Evolutionary conservation across 2,113 vertebrate genomes (phyloP).

Genomic region (Eulacestoma nigropectus): DNA sequence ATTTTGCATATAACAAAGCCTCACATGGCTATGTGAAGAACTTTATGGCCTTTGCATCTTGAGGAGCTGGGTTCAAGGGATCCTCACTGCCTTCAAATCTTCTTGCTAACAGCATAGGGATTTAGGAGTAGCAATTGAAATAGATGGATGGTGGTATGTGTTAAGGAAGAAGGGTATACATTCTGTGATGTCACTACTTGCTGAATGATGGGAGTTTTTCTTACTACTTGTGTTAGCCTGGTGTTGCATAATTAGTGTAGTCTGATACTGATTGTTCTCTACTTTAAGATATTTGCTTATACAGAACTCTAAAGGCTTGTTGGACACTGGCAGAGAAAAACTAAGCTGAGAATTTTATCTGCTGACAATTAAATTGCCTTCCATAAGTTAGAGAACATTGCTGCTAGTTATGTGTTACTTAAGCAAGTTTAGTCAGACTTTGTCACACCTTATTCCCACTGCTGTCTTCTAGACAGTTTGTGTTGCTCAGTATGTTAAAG

Average conservation of each 20-base stretch:
- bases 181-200: not conserved
- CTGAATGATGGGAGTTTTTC: not conserved
- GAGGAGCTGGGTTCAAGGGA: not conserved
- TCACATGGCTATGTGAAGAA: not conserved
- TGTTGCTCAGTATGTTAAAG: not conserved
- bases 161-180: fast-evolving
- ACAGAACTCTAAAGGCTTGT: not conserved
- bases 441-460: not conserved
- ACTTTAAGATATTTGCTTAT: not conserved
- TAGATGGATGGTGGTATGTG: not conserved
- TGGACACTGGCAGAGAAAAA: not conserved
- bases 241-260: not conserved
- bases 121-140: not conserved
- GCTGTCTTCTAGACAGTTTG: not conserved
- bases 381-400: not conserved
- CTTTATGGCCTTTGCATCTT: not conserved
- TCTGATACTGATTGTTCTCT: not conserved
- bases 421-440: not conserved
- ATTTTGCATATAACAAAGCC: not conserved
- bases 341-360: not conserved
- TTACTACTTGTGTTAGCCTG: not conserved
- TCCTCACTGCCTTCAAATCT: not conserved
- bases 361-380: not conserved
- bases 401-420: not conserved
- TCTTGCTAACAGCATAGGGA: not conserved